These are phyloP conservation scores for Petrocephalus schoutedeni DNA, from an alignment of 2,797 vertebrate genomes.

Conservation along the genomic window DNA sequence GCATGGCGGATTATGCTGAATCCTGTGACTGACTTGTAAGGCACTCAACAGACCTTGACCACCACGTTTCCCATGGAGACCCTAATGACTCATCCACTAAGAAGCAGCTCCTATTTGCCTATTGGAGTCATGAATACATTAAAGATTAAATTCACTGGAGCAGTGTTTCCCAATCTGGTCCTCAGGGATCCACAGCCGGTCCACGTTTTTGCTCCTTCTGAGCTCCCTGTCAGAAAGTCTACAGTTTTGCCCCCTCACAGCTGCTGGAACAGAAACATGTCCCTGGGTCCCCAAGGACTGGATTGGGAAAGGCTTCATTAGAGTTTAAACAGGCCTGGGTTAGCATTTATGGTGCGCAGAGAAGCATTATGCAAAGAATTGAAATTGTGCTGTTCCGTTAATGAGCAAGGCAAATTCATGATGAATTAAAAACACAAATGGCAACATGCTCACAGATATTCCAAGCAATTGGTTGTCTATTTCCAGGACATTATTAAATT, in stretches of 20 bases:
- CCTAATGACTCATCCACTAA: conserved; percentile 15
- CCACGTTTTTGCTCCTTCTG: too few species aligned
- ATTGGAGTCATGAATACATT: conserved; percentile 8
- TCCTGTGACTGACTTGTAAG: neutral
- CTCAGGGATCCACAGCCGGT: too few species aligned
- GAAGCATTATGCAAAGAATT: neutral
- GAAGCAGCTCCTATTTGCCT: neutral
- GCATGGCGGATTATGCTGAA: neutral
- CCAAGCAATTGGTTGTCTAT: neutral
- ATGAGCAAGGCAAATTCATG: neutral
- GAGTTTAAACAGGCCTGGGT: conserved; percentile 5
- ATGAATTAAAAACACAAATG: neutral
- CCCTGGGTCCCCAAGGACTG: too few species aligned
- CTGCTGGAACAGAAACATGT: too few species aligned
- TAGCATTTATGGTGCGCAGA: neutral
- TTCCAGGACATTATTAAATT: neutral
- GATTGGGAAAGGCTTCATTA: neutral
- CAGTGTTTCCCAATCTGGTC: too few species aligned
- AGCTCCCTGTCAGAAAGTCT: too few species aligned
- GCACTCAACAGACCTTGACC: neutral
- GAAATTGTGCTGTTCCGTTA: conserved; percentile 1
- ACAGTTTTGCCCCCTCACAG: too few species aligned
- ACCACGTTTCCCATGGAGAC: neutral
- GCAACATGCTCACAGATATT: neutral
- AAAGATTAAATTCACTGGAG: conserved; percentile 14